Base-by-base conservation (phyloP, 1,140 invertebrate genomes). In the Eriosoma lanigerum region DNA sequence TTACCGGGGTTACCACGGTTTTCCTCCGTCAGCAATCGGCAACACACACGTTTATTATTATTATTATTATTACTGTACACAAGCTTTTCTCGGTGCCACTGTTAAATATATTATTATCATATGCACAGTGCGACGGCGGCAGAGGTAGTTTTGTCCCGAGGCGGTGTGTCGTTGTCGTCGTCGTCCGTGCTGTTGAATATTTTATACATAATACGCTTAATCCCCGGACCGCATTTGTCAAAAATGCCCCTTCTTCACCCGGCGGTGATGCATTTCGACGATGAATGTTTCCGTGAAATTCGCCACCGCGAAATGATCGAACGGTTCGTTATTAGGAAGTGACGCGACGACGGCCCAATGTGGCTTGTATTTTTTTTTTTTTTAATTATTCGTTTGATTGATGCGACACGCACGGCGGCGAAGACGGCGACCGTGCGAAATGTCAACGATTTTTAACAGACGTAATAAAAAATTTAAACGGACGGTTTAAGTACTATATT, bases 161-260 rank as follows among this genome's bases (percentile, higher is more conserved):
- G 21, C 17, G 66, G 66, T 17, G 19, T 19, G 2, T 38, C 15
- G 6, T 46, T 38, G 44, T 44, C 44, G 66, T 38, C 60, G 21
- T 1, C 46, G 72, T 46, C 56, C 75, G 75, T 78, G 75, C 75
- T 56, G 52, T 78, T 78, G 75, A 78, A 78, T 78, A 78, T 78
- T 78, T 78, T 78, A 78, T 44, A 38, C 8, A 38, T 38, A 38
- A 38, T 38, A 38, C 32, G 52, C 29, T 38, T 76, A 76, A 76
- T 76, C 52, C 73, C 54, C 54, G 32, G 29, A 76, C 73, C 73
- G 75, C 75, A 62, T 78, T 78, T 62, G 75, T 78, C 75, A 78
- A 78, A 78, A 58, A 46, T 44, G 68, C 66, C 44, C 46, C 66
- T 70, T 26, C 46, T 70, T 15, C 8, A 3, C 26, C 2, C 26